These are phyloP conservation scores for Eristalinus aeneus DNA, from an alignment of 2,888 invertebrate species.

Conservation along the genomic window DNA sequence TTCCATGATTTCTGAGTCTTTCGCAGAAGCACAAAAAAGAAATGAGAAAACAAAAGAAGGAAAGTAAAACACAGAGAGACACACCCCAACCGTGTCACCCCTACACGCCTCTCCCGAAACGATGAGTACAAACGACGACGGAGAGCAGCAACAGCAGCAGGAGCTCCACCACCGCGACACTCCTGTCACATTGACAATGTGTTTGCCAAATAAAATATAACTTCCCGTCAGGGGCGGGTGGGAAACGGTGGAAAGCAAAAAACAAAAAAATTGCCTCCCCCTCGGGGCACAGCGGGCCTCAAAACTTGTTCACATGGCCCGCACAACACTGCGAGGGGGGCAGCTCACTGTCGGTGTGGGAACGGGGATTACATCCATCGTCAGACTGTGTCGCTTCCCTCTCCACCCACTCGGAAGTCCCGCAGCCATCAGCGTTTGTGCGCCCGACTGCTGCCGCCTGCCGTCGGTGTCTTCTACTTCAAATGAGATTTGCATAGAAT, in stretches of 20 bases:
- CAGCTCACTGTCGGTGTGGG: background rate
- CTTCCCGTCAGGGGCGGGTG: background rate
- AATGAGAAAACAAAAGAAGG: background rate
- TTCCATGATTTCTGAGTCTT: slow-evolving; percentile 12
- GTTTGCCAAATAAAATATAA: slow-evolving; percentile 68
- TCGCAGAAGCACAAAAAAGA: slow-evolving; percentile 7
- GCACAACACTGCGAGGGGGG: background rate
- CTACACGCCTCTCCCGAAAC: background rate
- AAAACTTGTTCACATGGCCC: background rate
- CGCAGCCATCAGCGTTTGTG: slow-evolving; percentile 36
- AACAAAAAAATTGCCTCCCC: slow-evolving; percentile 9
- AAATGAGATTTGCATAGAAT: slow-evolving; percentile 67
- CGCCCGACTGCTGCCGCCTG: background rate
- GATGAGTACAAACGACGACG: slow-evolving; percentile 3
- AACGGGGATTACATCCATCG: slow-evolving; percentile 59
- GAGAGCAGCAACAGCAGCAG: slow-evolving; percentile 22
- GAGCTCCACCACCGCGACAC: slow-evolving; percentile 39
- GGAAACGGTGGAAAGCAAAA: background rate
- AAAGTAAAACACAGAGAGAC: slow-evolving; percentile 41
- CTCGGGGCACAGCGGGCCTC: background rate
- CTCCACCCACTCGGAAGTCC: slow-evolving; percentile 30
- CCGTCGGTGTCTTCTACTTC: slow-evolving; percentile 22
- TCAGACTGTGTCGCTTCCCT: background rate
- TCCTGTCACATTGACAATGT: slow-evolving; percentile 70
- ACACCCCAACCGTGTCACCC: slow-evolving; percentile 5